These are phyloP conservation scores for Atherinosoma microstoma DNA, from an alignment of 2,797 vertebrate genomes.

Conservation along the genomic window DNA sequence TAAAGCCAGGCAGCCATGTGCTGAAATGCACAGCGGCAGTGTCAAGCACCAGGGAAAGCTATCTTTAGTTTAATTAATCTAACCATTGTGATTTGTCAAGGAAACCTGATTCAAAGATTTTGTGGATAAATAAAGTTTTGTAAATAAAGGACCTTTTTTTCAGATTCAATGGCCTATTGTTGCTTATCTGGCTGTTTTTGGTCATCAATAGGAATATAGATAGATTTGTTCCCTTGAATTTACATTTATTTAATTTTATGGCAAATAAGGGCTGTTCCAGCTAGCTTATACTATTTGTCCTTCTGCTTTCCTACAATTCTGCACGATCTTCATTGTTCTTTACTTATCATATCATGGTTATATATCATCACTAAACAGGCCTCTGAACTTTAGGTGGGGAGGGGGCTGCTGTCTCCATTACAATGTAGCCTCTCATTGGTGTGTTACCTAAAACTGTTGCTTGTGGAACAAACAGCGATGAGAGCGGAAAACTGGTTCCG, in stretches of 20 bases:
- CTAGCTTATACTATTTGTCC: background rate
- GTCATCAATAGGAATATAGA: background rate
- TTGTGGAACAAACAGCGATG: no score
- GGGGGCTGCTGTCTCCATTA: no score
- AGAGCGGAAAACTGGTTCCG: no score
- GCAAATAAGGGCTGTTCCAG: background rate
- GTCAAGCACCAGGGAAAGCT: background rate
- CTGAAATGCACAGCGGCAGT: no score
- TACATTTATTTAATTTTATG: background rate
- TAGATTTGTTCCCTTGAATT: background rate
- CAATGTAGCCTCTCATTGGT: no score
- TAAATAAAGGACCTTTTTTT: background rate
- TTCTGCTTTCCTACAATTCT: background rate
- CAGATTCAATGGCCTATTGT: background rate
- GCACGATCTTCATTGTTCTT: no score
- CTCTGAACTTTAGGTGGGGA: no score
- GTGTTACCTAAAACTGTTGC: no score
- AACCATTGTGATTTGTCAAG: background rate
- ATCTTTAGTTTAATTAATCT: background rate
- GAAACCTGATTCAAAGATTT: background rate
- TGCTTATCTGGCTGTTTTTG: background rate
- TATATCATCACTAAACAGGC: no score
- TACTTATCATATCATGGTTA: no score
- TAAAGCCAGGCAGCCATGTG: background rate
- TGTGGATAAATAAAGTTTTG: background rate